Conservation (phyloP, 2,888 invertebrate species). For the Nineta flava region DNA sequence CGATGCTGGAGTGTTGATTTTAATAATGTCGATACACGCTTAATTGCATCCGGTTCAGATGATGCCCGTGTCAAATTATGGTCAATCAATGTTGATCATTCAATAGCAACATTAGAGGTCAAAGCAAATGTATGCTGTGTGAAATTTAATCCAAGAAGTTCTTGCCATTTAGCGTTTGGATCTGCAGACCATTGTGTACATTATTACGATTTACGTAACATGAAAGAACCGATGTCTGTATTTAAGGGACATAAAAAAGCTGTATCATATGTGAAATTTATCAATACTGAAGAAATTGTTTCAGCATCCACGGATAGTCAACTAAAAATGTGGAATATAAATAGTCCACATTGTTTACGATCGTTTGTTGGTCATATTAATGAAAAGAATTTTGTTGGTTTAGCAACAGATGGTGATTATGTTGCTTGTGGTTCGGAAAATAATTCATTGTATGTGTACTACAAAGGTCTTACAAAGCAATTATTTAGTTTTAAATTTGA, state of each 20-base stretch:
- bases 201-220: slow-evolving; percentile 81
- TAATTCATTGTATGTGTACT: slow-evolving; percentile 83
- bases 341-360: slow-evolving; percentile 55
- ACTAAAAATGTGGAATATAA: slow-evolving; percentile 80
- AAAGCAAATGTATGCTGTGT: slow-evolving; percentile 94
- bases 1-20: slow-evolving; percentile 94
- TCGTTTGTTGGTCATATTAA: slow-evolving; percentile 86
- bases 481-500: slow-evolving; percentile 79
- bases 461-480: slow-evolving; percentile 75
- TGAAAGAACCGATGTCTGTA: slow-evolving; percentile 62
- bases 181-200: slow-evolving; percentile 96
- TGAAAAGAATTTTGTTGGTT: slow-evolving; percentile 90
- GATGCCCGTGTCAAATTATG: slow-evolving; percentile 87
- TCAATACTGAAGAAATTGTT: slow-evolving; percentile 70
- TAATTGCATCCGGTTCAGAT: slow-evolving; percentile 85
- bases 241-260: slow-evolving; percentile 87
- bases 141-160: slow-evolving; percentile 70
- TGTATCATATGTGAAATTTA: slow-evolving; percentile 85
- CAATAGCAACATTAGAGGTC: slow-evolving; percentile 76
- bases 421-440: slow-evolving; percentile 92
- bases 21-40: slow-evolving; percentile 74
- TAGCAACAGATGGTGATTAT: slow-evolving; percentile 83
- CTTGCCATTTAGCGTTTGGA: slow-evolving; percentile 82
- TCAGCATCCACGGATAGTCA: slow-evolving; percentile 88
- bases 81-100: slow-evolving; percentile 75